phyloP scores from a whole-genome alignment of 1,140 invertebrate genomes.

The Telenomus remus region DNA sequence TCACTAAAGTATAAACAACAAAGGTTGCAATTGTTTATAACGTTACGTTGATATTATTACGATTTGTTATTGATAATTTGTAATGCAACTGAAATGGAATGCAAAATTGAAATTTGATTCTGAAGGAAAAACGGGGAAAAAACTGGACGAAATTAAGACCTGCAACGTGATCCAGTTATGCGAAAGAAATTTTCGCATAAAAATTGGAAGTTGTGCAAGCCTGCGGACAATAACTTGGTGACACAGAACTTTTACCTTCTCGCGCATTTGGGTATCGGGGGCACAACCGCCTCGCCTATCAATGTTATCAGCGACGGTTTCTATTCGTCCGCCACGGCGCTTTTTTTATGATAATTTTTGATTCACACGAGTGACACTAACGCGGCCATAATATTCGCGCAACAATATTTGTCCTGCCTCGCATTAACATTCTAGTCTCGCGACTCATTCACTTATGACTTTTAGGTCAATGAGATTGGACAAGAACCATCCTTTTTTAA shows the following conservation, averaged over 20 bases:
- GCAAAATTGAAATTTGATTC: too few relatives aligned
- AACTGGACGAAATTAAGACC: too few relatives aligned
- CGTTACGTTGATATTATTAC: too few relatives aligned
- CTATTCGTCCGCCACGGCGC: conserved; percentile 18
- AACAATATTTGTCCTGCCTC: conserved; percentile 31
- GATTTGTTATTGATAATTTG: too few relatives aligned
- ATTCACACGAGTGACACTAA: conserved; percentile 17
- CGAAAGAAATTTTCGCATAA: conserved; percentile 1
- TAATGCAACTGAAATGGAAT: too few relatives aligned
- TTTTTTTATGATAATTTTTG: conserved; percentile 46
- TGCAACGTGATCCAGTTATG: background rate
- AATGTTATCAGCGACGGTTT: conserved; percentile 28
- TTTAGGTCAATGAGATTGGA: conserved; percentile 53
- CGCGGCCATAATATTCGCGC: background rate
- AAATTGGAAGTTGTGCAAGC: conserved; percentile 17
- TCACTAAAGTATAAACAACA: too few relatives aligned
- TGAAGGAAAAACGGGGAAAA: too few relatives aligned
- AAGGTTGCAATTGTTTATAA: too few relatives aligned
- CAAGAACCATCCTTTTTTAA: conserved; percentile 30
- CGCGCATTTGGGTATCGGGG: conserved; percentile 35
- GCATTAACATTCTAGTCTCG: conserved; percentile 45
- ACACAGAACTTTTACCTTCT: conserved; percentile 19
- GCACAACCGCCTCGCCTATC: conserved; percentile 16
- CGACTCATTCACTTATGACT: conserved; percentile 46
- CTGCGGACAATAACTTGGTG: conserved; percentile 9